A percentile compares a stretch with the other conserved stretches of the same genome.
These are phyloP conservation scores for Drosophila nasuta DNA, from an alignment of 1,140 invertebrate genomes.

Conservation along the genomic window DNA sequence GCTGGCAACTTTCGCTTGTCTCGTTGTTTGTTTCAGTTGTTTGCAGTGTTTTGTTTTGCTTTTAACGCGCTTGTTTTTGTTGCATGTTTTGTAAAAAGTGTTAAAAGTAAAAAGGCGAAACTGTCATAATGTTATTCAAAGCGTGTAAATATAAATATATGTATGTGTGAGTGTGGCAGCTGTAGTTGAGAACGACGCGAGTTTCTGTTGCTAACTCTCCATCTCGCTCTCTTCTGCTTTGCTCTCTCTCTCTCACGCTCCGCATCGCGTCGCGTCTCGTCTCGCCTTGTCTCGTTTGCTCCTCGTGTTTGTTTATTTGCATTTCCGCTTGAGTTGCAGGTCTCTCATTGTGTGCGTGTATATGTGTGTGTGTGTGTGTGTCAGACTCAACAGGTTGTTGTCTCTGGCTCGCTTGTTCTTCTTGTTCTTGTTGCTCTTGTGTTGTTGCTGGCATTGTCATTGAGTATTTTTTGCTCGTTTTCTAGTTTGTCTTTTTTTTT, in stretches of 20 bases:
- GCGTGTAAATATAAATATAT: constrained; percentile 44
- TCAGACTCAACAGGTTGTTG: constrained; percentile 73
- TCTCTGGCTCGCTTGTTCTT: constrained; percentile 60
- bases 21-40: constrained; percentile 44
- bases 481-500: constrained; percentile 74
- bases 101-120: constrained; percentile 69
- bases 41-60: constrained; percentile 53
- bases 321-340: constrained; percentile 80
- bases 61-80: constrained; percentile 30
- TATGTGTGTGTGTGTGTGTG: constrained; percentile 34
- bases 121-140: constrained; percentile 80
- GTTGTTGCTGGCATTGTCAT: constrained; percentile 61
- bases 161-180: constrained; percentile 38
- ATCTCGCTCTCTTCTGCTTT: constrained; percentile 29
- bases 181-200: constrained; percentile 64
- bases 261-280: constrained; percentile 47
- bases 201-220: constrained; percentile 40
- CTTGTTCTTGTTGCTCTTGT: constrained; percentile 28
- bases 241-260: constrained; percentile 37
- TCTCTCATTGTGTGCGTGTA: constrained; percentile 40
- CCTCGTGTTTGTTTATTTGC: constrained; percentile 82
- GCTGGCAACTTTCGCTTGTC: constrained; percentile 62
- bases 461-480: constrained; percentile 75
- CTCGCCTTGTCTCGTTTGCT: constrained; percentile 2
- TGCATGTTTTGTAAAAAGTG: constrained; percentile 54